Evolutionary conservation across 2,888 invertebrate genomes (phyloP), one percentile per base, ranked within the genome.

Genomic region (Cryptocephalus primarius): DNA sequence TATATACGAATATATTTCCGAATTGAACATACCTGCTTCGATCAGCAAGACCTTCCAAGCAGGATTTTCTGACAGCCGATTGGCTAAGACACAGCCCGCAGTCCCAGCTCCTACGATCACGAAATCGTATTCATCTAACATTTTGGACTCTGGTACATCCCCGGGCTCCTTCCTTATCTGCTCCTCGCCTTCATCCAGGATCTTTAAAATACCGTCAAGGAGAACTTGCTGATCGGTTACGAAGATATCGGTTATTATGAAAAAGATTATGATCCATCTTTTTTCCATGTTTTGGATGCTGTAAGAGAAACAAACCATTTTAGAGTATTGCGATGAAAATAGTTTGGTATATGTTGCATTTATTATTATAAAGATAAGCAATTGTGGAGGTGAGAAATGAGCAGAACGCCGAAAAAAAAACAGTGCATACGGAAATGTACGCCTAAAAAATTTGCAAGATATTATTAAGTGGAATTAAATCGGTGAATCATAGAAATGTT

Each of bases 101-200:
- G 86, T 86, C 2, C 88, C 88, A 0, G 85, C 88, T 1, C 88
- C 88, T 4, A 88, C 80, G 12, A 86, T 69, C 43, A 87, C 80
- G 56, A 86, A 90, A 62, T 87, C 88, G 59, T 85, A 87, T 61
- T 82, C 79, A 9, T 72, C 66, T 1, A 76, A 66, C 32, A 77
- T 56, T 31, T 63, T 66, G n/a, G 75, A 57, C n/a, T 62, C 67
- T 1, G 61, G 64, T 31, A 75, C 70, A 52, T 82, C 79, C 1
- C 68, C 66, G 1, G 81, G 78, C 61, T 81, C 80, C 8, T 64
- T 64, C 47, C 70, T 68, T 8, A 71, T 65, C 52, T 78, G 78
- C 8, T 63, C 58, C 22, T 73, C 66, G 32, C 79, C 80, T 53
- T 79, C 77, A 32, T 67, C 59, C 10, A 80, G 54, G 50, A 81